Percentiles rank a stretch among this genome's conserved stretches.
Conservation (phyloP, 64 coral and sea anemone species). For the Cladopsammia gracilis region DNA sequence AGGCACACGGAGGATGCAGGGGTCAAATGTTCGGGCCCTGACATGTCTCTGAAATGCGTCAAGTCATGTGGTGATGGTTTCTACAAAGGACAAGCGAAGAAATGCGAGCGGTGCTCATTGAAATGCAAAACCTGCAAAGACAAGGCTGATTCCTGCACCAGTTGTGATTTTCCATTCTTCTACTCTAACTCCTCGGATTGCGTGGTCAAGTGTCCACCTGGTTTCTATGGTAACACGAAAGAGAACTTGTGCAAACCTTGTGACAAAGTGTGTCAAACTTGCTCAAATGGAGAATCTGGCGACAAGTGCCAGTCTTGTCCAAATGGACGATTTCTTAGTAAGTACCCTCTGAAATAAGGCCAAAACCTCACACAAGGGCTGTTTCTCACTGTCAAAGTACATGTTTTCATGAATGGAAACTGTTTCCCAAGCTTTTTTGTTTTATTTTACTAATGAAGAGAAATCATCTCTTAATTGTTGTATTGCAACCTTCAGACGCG, state of each 20-base stretch:
- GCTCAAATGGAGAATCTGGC: conserved; percentile 52
- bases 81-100: conserved; percentile 34
- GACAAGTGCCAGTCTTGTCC: conserved; percentile 49
- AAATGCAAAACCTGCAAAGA: conserved; percentile 72
- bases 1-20: conserved; percentile 87
- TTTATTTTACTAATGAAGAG: too few relatives aligned
- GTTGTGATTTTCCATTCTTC: conserved; percentile 61
- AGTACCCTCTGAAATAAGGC: neutral
- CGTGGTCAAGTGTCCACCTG: conserved; percentile 53
- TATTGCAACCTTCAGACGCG: too few relatives aligned
- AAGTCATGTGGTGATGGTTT: conserved; percentile 62
- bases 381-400: neutral
- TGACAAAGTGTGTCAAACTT: conserved; percentile 52
- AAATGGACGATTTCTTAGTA: conserved; percentile 53
- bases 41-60: conserved; percentile 75
- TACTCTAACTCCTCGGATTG: conserved; percentile 16
- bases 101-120: conserved; percentile 59
- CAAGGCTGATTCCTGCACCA: conserved; percentile 38
- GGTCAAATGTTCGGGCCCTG: conserved; percentile 75
- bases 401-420: too few relatives aligned
- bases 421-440: too few relatives aligned
- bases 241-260: conserved; percentile 6
- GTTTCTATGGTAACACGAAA: conserved; percentile 60
- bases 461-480: too few relatives aligned
- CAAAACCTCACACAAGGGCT: neutral